Evolutionary conservation across 23 tunicate species (phyloP), one percentile per base, ranked within the genome.

Genomic region (Halocynthia roretzi): DNA sequence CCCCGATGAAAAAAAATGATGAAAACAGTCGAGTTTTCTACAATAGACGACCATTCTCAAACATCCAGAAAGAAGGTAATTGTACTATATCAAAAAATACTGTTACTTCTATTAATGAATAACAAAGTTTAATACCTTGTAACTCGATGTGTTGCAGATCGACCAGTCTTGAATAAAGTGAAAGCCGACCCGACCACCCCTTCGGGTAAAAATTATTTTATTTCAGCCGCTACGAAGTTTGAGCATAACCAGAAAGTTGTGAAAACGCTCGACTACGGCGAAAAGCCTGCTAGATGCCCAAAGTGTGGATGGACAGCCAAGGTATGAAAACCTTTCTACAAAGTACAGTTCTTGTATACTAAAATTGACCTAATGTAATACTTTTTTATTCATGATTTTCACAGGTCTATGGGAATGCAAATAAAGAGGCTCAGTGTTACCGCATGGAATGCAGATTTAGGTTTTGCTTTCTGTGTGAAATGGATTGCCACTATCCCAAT

Each of bases 271-370:
- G 10, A 52, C 55, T 74, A 54, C 31, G 78, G 63, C 5, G 78
- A 74, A 54, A 49, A 44, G 19, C 22, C 56, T 20, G 18, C 23
- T 22, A 12, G 64, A 7, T 74, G 78, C 22, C 78, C 78, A 8
- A 74, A 74, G 56, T 74, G 78, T 18, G 22, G 23, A 15, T 74
- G 78, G 78, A 74, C 78, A 17, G 78, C 78, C 10, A 74, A 74
- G 78, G 78, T 74, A 11, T 20, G 76, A 10, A 15, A 18, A 67
- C 71, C 12, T 21, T 67, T 4, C 14, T 10, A 67, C 19, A 67
- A 14, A 58, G 2, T 14, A 58, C 17, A 58, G n/a, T 15, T 58
- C 64, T 58, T 58, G 18, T 58, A 14, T 4, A 58, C 63, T n/a
- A 58, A 58, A 14, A n/a, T 14, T 58, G 15, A n/a, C 17, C 4